Conservation (phyloP, 2,888 invertebrate genomes). For the Dryocosmus kuriphilus region DNA sequence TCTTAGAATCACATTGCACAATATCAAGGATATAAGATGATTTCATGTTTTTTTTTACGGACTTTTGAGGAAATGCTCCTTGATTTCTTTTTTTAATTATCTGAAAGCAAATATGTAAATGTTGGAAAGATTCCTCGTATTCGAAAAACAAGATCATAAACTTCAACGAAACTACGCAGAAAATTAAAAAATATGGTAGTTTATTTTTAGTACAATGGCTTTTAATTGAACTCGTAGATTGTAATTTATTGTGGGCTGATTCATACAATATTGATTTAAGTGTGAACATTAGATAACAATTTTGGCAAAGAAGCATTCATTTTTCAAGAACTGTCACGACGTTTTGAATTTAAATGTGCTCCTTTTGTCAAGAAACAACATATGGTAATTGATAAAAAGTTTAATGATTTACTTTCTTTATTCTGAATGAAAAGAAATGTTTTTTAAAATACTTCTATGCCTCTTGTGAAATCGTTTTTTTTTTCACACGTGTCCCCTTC, state of each 20-base stretch:
- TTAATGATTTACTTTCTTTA: background rate
- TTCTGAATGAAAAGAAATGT: background rate
- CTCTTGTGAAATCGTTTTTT: background rate
- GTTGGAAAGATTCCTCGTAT: background rate
- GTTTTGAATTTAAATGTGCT: background rate
- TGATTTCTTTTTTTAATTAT: background rate
- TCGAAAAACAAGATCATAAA: conserved; percentile 1
- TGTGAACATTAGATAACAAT: background rate
- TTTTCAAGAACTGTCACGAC: background rate
- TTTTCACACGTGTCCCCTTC: background rate
- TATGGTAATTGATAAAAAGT: background rate
- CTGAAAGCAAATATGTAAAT: background rate
- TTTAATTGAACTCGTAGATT: no score
- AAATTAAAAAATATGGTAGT: background rate
- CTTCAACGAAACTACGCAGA: background rate
- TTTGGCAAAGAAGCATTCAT: background rate
- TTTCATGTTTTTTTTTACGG: background rate
- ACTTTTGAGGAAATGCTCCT: background rate
- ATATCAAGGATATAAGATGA: background rate
- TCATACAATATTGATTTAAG: background rate
- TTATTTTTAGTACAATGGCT: background rate
- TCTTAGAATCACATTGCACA: background rate
- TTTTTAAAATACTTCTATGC: background rate
- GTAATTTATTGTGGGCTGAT: background rate
- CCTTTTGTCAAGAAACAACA: background rate